Base-by-base conservation (phyloP, 2,888 invertebrate genomes). In the Cataglyphis altisquamis region DNA sequence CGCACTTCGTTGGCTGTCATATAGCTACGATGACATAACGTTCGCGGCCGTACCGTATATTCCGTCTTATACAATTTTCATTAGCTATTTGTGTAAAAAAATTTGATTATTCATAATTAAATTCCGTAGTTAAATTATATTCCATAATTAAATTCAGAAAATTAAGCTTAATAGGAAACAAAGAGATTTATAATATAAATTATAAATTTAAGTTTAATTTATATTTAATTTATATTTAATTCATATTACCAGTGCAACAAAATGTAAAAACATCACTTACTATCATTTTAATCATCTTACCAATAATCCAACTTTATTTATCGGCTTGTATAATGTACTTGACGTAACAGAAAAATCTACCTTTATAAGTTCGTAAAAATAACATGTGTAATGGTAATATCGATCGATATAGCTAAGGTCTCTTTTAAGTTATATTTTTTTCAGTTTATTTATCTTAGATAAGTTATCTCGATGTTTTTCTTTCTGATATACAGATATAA, bases 1-100 rank as follows among this genome's bases (percentile, higher is more conserved):
- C 45, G 78, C 78, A 60, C 57, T 67, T 87, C 74, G 52, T 88
- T 82, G 66, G 29, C 63, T 55, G 25, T 25, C 45, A 45, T 74
- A n/a, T 29, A 29, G 32, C 41, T 57, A 62, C 12, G 8, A 18
- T 63, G 70, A 57, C n/a, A 29, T 68, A 77, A 77, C 57, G 12
- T 15, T 74, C 32, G 74, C 57, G 77, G 55, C 2, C 8, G 8
- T 52, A 52, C 8, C n/a, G 8, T n/a, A n/a, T 2, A 52, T 52
- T 52, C 2, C 48, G n/a, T 52, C n/a, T 52, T 52, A n/a, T n/a
- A 52, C 8, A 45, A 57, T 64, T 64, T 70, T 80, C 60, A 73
- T 82, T 10, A 60, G 41, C 32, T 25, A 86, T 29, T 36, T 25
- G 36, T 60, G 36, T 41, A 57, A 48, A 48, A 86, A 85, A 70